Percentiles rank a stretch among this genome's conserved stretches.
These are phyloP conservation scores for Mechanitis mazaeus DNA, from an alignment of 2,888 invertebrate species.

Conservation along the genomic window DNA sequence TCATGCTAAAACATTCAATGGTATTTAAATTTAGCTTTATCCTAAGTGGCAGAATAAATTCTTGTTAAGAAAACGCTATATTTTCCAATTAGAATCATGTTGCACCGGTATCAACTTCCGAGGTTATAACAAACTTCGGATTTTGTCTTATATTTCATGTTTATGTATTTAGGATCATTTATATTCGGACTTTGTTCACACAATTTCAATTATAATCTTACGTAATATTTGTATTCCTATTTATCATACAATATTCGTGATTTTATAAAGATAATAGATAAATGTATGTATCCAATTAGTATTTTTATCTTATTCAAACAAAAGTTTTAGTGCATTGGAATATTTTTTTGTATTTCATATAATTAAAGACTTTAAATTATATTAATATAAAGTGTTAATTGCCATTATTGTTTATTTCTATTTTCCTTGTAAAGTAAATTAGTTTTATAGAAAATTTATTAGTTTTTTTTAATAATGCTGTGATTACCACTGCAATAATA, in stretches of 20 bases:
- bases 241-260: neutral
- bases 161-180: slow-evolving; percentile 8
- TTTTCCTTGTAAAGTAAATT: no score
- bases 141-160: neutral
- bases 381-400: no score
- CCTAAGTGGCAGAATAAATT: slow-evolving; percentile 10
- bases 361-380: no score
- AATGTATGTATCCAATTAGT: no score
- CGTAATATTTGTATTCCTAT: slow-evolving; percentile 1
- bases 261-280: no score
- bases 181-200: slow-evolving; percentile 6
- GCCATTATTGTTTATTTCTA: no score
- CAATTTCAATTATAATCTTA: neutral
- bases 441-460: no score
- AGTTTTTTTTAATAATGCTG: no score
- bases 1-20: slow-evolving; percentile 28
- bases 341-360: no score
- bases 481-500: no score
- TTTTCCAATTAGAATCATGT: slow-evolving; percentile 32
- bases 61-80: slow-evolving; percentile 14
- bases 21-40: slow-evolving; percentile 7
- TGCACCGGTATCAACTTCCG: slow-evolving; percentile 28
- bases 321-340: no score
- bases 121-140: slow-evolving; percentile 17
- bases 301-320: no score